Evolutionary conservation across 2,888 invertebrate genomes (phyloP), one percentile per base, ranked within the genome.

Genomic region (Theretra japonica): DNA sequence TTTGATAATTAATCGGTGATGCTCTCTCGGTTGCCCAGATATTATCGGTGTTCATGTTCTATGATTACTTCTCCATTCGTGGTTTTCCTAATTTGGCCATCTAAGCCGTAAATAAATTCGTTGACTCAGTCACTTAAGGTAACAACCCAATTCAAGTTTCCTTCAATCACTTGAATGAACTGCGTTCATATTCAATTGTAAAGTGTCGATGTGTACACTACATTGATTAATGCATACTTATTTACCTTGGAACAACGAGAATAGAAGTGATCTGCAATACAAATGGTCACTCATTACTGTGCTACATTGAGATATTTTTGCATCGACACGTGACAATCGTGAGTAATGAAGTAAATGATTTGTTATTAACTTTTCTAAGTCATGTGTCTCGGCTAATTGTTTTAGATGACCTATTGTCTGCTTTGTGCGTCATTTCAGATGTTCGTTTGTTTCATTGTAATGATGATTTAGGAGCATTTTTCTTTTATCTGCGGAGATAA

Each of bases 211-310:
- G 23, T 65, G 41, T 65, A 48, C 2, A 41, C 23, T 17, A 65
- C 17, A 65, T 23, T 65, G 65, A 65, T 57, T 23, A 70, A 70
- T 58, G 56, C 21, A 15, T n/a, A 41, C 56, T 70, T 58, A 70
- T 70, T 25, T 70, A 33, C 56, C 69, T 33, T 58, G 41, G 23
- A 21, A 21, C 23, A 30, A 48, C 69, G 21, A 56, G 69, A 69
- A 69, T 69, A 58, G 69, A 70, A 58, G 57, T 70, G 57, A 58
- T 70, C 58, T 70, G 69, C 58, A 70, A 70, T 41, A 70, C 69
- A 70, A 70, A 70, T 70, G 69, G 33, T 17, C 17, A 23, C 58
- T 70, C 69, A 70, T 70, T 70, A 57, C 56, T 19, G 30, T 58
- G 65, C 33, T 23, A 21, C 15, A 58, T 70, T 23, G 23, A 17